A percentile compares a stretch with the other conserved stretches of the same genome.
phyloP scores from a whole-genome alignment of 2,797 vertebrate genomes.

The Spinus olivaceus region DNA sequence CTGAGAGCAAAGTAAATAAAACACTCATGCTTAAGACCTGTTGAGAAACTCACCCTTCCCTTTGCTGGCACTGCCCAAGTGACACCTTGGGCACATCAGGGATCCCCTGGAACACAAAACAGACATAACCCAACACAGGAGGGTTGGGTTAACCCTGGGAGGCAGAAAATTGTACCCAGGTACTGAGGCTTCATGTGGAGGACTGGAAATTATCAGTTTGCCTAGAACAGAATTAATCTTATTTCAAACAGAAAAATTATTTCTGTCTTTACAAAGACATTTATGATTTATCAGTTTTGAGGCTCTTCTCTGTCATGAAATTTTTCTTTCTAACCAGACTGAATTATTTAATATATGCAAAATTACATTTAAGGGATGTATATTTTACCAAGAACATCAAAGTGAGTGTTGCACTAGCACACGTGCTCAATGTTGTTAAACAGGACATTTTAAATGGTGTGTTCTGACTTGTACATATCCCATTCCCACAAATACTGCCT shows the following conservation, averaged over 20 bases:
- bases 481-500: neutral
- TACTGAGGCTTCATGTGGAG: neutral
- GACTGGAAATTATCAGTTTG: neutral
- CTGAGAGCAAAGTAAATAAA: neutral
- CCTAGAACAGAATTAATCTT: neutral
- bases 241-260: neutral
- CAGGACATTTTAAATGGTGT: neutral
- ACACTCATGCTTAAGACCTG: neutral
- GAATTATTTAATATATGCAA: neutral
- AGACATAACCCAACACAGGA: neutral
- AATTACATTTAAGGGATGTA: neutral
- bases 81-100: accelerated
- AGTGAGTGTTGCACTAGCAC: neutral
- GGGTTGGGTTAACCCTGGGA: neutral
- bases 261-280: neutral
- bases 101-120: neutral
- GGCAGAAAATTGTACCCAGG: neutral
- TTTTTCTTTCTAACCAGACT: neutral
- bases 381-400: neutral
- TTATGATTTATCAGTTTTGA: neutral
- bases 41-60: neutral
- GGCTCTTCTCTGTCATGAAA: neutral
- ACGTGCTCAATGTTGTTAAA: neutral
- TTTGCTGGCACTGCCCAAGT: accelerated
- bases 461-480: neutral